Evolutionary conservation across 2,888 invertebrate species (phyloP), one percentile per base, ranked within the genome.

Genomic region (Macropis europaea): DNA sequence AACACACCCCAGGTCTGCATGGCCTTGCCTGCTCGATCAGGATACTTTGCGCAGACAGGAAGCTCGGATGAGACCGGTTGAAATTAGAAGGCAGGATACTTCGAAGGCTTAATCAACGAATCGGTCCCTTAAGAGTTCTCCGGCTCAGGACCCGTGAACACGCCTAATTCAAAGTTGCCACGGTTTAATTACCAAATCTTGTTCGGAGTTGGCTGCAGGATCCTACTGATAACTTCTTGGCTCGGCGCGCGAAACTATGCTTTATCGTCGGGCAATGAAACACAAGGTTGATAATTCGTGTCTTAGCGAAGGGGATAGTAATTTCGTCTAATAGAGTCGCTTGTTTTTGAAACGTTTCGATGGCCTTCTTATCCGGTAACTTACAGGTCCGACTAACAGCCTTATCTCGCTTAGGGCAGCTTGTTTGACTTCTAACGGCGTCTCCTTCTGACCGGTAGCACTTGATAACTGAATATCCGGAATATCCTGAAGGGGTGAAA

Each of bases 121-220:
- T 84, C 76, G 85, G 81, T 81, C 87, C 86, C 86, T 48, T 26
- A 85, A 82, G 87, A 82, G 80, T 81, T 81, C 73, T 48, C 77
- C 57, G 67, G 64, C 73, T 76, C 73, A 72, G 66, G 73, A 52
- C 77, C n/a, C 70, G 70, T 79, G 79, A 83, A 84, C 82, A 82
- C 81, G 82, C 87, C 87, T 88, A 87, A 88, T 88, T 89, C 87
- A 87, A 88, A 88, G 86, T 89, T 88, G 81, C 85, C 83, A 81
- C 84, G 83, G 83, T 88, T 85, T 88, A 89, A 89, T 89, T 88
- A 88, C 84, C 82, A 79, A 82, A 88, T 87, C 88, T 87, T 86
- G 87, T 84, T 82, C 77, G 76, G 76, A 71, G 73, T 76, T 77
- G 15, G 71, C 43, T 45, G 64, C 43, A 60, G 69, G 59, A 53